Base-by-base conservation (phyloP, 1,140 invertebrate species). In the Micrasema minimum region DNA sequence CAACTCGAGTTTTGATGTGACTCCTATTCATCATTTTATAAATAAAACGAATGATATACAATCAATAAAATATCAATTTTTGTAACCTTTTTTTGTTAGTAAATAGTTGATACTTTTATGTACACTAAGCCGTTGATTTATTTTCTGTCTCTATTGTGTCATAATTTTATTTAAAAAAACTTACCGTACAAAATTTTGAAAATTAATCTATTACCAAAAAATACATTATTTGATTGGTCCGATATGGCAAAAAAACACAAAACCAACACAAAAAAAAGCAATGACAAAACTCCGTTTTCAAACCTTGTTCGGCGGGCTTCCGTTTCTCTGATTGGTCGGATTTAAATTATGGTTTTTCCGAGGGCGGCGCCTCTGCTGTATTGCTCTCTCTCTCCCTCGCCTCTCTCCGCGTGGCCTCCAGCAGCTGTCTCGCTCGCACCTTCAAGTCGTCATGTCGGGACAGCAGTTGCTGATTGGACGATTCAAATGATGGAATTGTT, bases 361-460 rank as follows among this genome's bases (percentile, higher is more conserved):
- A 16, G 12, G 51, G 64, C 2, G 64, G 16, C n/a, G 18, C 35
- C 2, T 65, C 67, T 2, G 23, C 55, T 48, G 45, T 67, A 48
- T 31, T 41, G 10, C 26, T 91, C 77, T 96, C 84, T 71, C 81
- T 83, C 50, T 86, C 83, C 51, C 81, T 82, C 78, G 89, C 89
- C 77, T 95, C 93, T 77, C 88, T 87, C 82, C 91, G 90, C 11
- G 94, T 91, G 77, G 95, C 93, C 81, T 97, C 94, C 75, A 97
- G 87, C 81, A 98, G 87, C 80, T 94, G 88, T 80, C 94, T 90
- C 62, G 96, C 96, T 84, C 93, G 86, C 87, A 97, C 95, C 81
- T 94, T 92, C 76, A 97, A 86, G 84, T 94, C 92, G 75, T 93
- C 92, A 80, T 94, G 92, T 41, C 93, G 88, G 76, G 89, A 90